phyloP scores from a whole-genome alignment of 2,888 invertebrate species.

The Pristionchus entomophagus region DNA sequence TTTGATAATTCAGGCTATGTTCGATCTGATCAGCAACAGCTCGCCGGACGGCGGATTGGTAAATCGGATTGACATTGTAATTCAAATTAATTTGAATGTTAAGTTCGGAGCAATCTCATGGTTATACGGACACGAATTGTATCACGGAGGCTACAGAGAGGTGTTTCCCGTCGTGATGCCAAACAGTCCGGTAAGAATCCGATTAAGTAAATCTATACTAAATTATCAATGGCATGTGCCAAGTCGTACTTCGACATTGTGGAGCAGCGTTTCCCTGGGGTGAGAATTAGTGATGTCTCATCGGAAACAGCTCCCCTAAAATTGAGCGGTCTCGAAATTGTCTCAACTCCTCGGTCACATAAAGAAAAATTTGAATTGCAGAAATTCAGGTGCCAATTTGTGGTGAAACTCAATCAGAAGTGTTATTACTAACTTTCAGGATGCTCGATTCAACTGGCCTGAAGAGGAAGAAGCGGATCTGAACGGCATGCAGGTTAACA shows the following conservation, averaged over 20 bases:
- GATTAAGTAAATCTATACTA: no score
- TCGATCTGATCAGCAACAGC: background rate
- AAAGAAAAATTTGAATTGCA: no score
- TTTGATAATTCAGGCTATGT: background rate
- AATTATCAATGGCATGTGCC: no score
- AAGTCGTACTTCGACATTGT: background rate
- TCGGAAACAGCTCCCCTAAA: no score
- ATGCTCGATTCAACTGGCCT: background rate
- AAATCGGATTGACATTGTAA: no score
- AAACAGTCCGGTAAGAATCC: background rate
- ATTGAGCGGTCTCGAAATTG: no score
- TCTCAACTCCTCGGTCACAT: no score
- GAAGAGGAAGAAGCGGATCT: no score
- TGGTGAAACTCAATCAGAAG: no score
- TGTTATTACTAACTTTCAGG: background rate
- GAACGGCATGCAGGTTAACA: background rate
- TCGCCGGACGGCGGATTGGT: background rate
- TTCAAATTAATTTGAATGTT: background rate
- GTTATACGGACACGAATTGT: background rate
- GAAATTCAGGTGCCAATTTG: no score
- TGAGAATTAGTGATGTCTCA: background rate
- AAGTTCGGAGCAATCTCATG: background rate
- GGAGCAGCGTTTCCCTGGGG: background rate
- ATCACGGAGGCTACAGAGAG: background rate
- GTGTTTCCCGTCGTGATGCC: background rate